Percentiles rank a stretch among this genome's conserved stretches.
Conservation (phyloP, 2,113 vertebrate genomes). For the Anthoscopus minutus region DNA sequence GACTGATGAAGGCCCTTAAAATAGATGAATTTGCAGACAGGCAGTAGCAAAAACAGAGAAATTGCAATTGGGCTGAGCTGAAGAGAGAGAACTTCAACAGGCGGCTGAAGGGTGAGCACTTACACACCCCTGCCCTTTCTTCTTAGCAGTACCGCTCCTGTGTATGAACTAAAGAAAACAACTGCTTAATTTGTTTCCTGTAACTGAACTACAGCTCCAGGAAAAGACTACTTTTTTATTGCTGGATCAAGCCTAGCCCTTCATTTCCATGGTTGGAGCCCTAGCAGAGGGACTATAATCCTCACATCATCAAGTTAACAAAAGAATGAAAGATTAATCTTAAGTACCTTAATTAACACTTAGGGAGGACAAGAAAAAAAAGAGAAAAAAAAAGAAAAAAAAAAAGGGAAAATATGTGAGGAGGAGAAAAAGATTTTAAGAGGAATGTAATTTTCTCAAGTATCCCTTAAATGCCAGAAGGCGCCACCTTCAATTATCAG, state of each 20-base stretch:
- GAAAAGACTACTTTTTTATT: background rate
- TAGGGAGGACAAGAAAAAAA: rapidly evolving
- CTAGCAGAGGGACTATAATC: background rate
- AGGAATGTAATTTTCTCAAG: conserved; percentile 1
- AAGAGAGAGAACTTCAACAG: background rate
- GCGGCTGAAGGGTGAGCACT: background rate
- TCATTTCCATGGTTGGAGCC: background rate
- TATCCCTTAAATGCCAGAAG: background rate
- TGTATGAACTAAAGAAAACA: background rate
- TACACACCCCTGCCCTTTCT: rapidly evolving
- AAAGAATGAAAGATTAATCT: background rate
- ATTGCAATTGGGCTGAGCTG: background rate
- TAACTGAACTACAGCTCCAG: background rate
- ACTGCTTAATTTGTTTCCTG: background rate
- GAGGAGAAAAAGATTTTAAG: background rate
- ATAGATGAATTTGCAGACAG: background rate
- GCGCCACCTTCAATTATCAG: background rate
- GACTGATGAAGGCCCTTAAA: background rate
- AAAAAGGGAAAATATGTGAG: background rate
- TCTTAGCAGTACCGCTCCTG: background rate
- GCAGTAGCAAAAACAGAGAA: background rate
- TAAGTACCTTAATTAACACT: background rate
- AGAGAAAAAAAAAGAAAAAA: too few species aligned
- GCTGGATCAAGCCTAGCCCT: background rate
- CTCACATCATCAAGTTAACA: background rate